A percentile compares a stretch with the other conserved stretches of the same genome.
phyloP scores from a whole-genome alignment of 2,888 invertebrate species.

The Torymus aiolomorphi region DNA sequence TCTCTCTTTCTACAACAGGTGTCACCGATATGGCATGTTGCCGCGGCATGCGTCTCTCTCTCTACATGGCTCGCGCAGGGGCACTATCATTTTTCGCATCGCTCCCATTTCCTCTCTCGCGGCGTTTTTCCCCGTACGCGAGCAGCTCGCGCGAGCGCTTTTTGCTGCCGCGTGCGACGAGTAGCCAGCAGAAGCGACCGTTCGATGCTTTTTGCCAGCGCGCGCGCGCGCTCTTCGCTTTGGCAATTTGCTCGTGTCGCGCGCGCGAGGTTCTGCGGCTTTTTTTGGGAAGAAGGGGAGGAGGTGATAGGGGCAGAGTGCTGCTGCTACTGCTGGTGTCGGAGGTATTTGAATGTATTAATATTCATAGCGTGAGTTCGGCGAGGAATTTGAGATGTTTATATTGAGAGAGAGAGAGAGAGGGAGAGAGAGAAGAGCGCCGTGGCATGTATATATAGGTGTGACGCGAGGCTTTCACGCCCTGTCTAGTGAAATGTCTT shows the following conservation, averaged over 20 bases:
- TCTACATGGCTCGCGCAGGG: slow-evolving; percentile 2
- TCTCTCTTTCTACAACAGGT: slow-evolving; percentile 64
- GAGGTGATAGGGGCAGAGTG: too few species aligned
- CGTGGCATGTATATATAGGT: neutral
- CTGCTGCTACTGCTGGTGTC: too few species aligned
- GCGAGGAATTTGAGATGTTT: slow-evolving; percentile 41
- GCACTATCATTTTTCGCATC: slow-evolving; percentile 40
- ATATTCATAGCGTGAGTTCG: slow-evolving; percentile 49
- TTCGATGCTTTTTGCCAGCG: neutral
- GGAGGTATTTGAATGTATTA: slow-evolving; percentile 55
- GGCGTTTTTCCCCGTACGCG: neutral
- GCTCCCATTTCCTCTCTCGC: neutral
- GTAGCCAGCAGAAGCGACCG: too few species aligned
- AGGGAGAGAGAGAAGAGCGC: slow-evolving; percentile 5
- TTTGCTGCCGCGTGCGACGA: too few species aligned
- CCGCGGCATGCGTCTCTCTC: slow-evolving; percentile 60
- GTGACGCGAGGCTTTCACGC: slow-evolving; percentile 1
- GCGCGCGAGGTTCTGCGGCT: neutral
- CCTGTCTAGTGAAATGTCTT: neutral
- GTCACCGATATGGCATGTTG: slow-evolving; percentile 74
- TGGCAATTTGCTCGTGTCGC: slow-evolving; percentile 27
- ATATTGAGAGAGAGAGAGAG: too few species aligned
- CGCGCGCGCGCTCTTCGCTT: slow-evolving; percentile 3
- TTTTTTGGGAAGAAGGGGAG: neutral
- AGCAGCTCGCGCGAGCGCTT: neutral